Conservation (phyloP, 2,888 invertebrate genomes). For the Drosophila nr. perissopoda region DNA sequence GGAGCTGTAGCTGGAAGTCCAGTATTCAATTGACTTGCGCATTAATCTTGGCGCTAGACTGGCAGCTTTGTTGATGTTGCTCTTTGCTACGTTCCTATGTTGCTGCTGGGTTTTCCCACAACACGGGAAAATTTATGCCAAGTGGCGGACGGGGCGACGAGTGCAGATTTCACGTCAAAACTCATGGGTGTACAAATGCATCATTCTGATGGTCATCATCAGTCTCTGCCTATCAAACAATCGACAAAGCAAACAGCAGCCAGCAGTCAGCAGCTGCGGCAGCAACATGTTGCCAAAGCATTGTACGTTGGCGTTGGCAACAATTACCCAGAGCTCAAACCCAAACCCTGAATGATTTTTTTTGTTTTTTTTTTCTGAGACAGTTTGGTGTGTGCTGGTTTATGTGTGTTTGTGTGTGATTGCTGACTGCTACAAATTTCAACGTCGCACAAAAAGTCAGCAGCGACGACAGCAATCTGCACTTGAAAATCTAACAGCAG, state of each 20-base stretch:
- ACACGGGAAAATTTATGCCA: constrained; percentile 72
- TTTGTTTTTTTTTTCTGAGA: constrained; percentile 36
- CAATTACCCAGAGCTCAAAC: constrained; percentile 60
- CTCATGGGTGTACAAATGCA: constrained; percentile 83
- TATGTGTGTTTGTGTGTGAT: constrained; percentile 51
- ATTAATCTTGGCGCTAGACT: constrained; percentile 73
- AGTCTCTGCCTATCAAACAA: constrained; percentile 83
- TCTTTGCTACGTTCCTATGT: neutral
- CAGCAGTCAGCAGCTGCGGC: constrained; percentile 24
- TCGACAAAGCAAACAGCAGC: constrained; percentile 69
- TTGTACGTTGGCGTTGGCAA: constrained; percentile 68
- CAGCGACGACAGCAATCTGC: constrained; percentile 70
- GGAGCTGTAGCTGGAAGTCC: constrained; percentile 6
- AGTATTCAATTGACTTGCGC: constrained; percentile 73
- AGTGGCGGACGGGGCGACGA: constrained; percentile 54
- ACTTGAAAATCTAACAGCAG: constrained; percentile 65
- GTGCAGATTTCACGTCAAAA: constrained; percentile 83
- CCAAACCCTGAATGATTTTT: constrained; percentile 18
- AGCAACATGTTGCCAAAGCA: constrained; percentile 58
- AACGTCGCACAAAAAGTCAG: constrained; percentile 64
- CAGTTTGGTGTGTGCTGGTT: constrained; percentile 35
- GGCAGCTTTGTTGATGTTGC: neutral
- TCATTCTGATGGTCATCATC: constrained; percentile 84
- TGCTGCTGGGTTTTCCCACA: constrained; percentile 48
- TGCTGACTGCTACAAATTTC: constrained; percentile 79